Evolutionary conservation across 2,888 invertebrate species (phyloP), one percentile per base, ranked within the genome.

Genomic region (Orchesellides sinensis): DNA sequence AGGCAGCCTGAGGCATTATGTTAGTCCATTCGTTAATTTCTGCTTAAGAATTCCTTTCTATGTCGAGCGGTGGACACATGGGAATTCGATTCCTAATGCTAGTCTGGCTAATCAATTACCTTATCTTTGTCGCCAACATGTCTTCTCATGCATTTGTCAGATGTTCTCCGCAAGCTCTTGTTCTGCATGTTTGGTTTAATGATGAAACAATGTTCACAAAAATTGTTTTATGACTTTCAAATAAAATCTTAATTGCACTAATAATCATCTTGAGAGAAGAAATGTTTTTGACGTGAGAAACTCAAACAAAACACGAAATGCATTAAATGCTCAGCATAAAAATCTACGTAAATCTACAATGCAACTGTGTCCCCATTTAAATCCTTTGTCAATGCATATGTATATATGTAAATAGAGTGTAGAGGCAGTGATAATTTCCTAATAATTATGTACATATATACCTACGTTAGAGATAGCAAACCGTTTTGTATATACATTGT

Each of bases 1-100:
- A 87, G 86, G 85, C 78, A 85, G 85, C 87, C 85, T 85, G 85
- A 87, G 87, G 87, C 87, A 84, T 63, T 59, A 23, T 61, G 77
- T 83, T 80, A 81, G 72, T 83, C 63, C 75, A 69, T 69, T 83
- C 81, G 72, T 83, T 83, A 80, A 74, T 82, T 69, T 68, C 75
- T 75, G 75, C 75, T 75, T 70, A 74, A 75, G 82, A 75, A 56
- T 82, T 82, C 82, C 75, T 70, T 69, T 19, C 45, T 82, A 75
- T 82, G 82, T 82, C 82, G 75, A 63, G 52, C 69, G 54, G 74
- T 69, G 74, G 82, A 82, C 75, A 82, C 75, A 82, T 75, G 14
- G 75, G 82, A 82, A 75, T 56, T 56, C 82, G 61, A 69, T 56
- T 66, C 70, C 82, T 82, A 81, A 82, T 75, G 80, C 80, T 80